Evolutionary conservation across 2,797 vertebrate genomes (phyloP), one percentile per base, ranked within the genome.

Genomic region (Epinephelus awoara): DNA sequence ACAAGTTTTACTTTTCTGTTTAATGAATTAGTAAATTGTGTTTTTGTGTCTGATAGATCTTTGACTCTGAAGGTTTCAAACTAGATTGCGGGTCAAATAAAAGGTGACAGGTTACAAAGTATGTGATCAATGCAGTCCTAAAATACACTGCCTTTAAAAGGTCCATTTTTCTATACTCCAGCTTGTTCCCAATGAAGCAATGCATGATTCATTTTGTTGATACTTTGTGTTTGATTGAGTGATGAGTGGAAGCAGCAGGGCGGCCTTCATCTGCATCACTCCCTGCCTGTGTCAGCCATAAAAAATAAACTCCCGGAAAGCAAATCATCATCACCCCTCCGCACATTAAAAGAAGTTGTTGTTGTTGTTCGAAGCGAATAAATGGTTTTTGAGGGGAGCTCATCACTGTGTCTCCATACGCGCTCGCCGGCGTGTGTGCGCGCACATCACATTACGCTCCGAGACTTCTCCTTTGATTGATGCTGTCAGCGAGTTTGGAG

Each of bases 401-500:
- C 78, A 9, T 38, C 19, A 25, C 19, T 14, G 67, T 55, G 66
- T 79, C 13, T 62, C 1, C 5, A 21, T 6, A 1, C 34, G 4
- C 0, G 59, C 44, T 0, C 6, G 3, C 21, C 7, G 6, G 18
- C 0, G n/a, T 14, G 25, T 13, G 38, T 14, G n/a, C 14, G 49
- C 7, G 2, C 2, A 2, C 44, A 44, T 85, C 75, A 17, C 72
- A 72, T 76, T 52, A 67, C 66, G 80, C 72, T 73, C 72, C 0
- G 19, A 87, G 88, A 86, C 82, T 72, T 54, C 79, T 44, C 2
- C 77, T 85, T 85, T 93, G 93, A 94, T 92, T 91, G 93, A 94
- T 94, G 89, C 91, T 75, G 90, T 94, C 93, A 93, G 88, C 58
- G 74, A 86, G 85, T 88, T 84, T 76, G 81, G 75, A 83, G 86